Percentiles rank a stretch among this genome's conserved stretches.
Conservation (phyloP, 2,888 invertebrate genomes). For the Terebella lapidaria region DNA sequence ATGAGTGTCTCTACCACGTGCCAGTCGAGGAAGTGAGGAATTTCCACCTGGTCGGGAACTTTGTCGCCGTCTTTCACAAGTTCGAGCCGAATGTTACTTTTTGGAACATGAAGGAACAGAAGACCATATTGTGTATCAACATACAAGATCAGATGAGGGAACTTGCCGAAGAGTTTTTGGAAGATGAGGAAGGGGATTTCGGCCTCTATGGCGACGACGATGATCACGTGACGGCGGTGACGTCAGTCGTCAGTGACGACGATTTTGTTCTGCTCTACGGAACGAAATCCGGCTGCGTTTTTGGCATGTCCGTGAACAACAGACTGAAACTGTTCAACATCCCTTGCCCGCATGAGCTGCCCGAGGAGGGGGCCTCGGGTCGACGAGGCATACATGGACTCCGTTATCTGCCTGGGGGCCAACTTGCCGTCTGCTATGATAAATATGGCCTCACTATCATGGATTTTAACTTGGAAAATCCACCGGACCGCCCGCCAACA, state of each 20-base stretch:
- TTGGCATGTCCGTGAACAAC: conserved; percentile 24
- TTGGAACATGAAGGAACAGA: conserved; percentile 27
- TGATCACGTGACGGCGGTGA: conserved; percentile 23
- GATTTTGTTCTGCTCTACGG: conserved; percentile 23
- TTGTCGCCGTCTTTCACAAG: conserved; percentile 25
- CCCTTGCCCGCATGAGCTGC: conserved; percentile 18
- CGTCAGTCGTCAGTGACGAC: conserved; percentile 15
- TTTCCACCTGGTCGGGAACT: conserved; percentile 23
- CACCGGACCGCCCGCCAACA: conserved; percentile 23
- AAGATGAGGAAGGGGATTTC: conserved; percentile 18
- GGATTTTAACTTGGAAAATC: conserved; percentile 20
- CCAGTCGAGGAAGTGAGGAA: conserved; percentile 26
- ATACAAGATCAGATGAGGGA: conserved; percentile 26
- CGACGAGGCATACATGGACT: conserved; percentile 11
- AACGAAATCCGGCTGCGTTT: conserved; percentile 23
- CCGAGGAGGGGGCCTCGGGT: conserved; percentile 1
- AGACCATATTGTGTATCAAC: conserved; percentile 27
- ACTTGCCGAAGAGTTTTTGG: conserved; percentile 21
- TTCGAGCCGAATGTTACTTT: conserved; percentile 26
- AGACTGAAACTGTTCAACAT: conserved; percentile 25
- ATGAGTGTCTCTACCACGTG: conserved; percentile 11
- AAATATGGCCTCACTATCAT: conserved; percentile 19
- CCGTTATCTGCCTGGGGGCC: conserved; percentile 13
- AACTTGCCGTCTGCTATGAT: conserved; percentile 17
- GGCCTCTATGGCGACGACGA: conserved; percentile 21